Base-by-base conservation (phyloP, 2,797 vertebrate species). In the Crocidura indochinensis region DNA sequence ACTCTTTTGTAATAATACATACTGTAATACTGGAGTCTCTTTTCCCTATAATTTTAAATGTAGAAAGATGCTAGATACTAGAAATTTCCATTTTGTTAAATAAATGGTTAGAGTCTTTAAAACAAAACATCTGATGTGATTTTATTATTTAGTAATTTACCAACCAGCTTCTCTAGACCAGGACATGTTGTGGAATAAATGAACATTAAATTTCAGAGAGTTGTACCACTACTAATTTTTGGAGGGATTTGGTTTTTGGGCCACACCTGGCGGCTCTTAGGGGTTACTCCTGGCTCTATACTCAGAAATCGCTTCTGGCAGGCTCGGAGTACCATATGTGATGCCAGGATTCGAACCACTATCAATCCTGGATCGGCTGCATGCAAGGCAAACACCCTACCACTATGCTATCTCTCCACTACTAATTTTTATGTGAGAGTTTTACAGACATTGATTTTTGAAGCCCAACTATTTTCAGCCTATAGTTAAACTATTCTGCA, bases 61-160 rank as follows among this genome's bases (percentile, higher is more conserved):
- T 92, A 96, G 95, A 91, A 94, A 94, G 88, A 19, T 72, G 15
- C 49, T 77, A 90, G 86, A 51, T 84, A 1, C 6, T 82, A 95
- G 88, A 90, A 86, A 86, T 76, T 11, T 81, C 29, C 74, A 51
- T 20, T 12, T 95, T 95, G 92, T 27, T 87, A 94, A 97, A 97
- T 84, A 47, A 85, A 73, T 75, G 51, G 27, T 80, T 93, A 95
- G 90, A 74, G 17, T 86, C 78, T 93, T 31, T 87, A 87, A 90
- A 84, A 87, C 44, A 29, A 84, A 64, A 44, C 31, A 46, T 47
- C 56, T 56, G 62, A 53, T 73, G 51, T 92, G 92, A 91, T 79
- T 20, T 93, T 91, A 62, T 69, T 92, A 26, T 14, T 2, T 8
- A 2, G 56, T 75, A 56, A 56, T 12, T 62, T n/a, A 77, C 1